Percentiles rank a stretch among this genome's conserved stretches.
Evolutionary conservation across 2,888 invertebrate genomes (phyloP).

Genomic region (Dryadula phaetusa): DNA sequence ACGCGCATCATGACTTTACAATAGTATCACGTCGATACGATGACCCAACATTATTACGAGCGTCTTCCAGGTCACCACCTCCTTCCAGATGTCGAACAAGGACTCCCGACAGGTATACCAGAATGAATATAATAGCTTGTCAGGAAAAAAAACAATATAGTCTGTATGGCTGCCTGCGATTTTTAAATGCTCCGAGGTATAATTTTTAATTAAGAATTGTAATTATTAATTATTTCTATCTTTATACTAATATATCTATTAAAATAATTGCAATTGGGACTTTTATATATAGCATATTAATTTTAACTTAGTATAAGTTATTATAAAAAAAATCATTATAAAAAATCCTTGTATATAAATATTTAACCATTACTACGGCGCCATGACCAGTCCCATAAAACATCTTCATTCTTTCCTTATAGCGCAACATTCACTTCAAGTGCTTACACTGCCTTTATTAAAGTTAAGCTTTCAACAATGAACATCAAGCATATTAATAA

Average conservation of each 20-base stretch:
- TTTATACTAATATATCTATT: too few relatives aligned
- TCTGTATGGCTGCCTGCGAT: neutral
- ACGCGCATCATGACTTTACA: slow-evolving; percentile 94
- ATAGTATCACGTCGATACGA: slow-evolving; percentile 89
- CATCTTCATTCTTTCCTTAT: slow-evolving; percentile 21
- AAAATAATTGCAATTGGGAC: too few relatives aligned
- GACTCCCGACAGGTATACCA: slow-evolving; percentile 81
- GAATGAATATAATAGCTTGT: neutral
- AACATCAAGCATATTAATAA: neutral
- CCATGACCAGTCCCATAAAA: slow-evolving; percentile 11
- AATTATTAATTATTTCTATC: too few relatives aligned
- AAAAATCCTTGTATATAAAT: neutral
- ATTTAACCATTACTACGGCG: slow-evolving; percentile 12
- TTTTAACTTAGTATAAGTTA: too few relatives aligned
- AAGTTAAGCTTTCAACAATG: neutral
- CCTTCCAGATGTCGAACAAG: slow-evolving; percentile 75
- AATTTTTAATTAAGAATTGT: too few relatives aligned
- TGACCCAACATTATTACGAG: slow-evolving; percentile 74
- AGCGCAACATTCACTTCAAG: slow-evolving; percentile 6
- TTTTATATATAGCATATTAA: too few relatives aligned
- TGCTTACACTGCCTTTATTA: neutral
- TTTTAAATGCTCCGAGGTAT: too few relatives aligned
- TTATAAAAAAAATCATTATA: neutral
- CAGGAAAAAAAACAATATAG: too few relatives aligned
- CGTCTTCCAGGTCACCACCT: slow-evolving; percentile 77